These are phyloP conservation scores for Caenorhabditis drosophilae DNA, from an alignment of 2,888 invertebrate genomes.

Conservation along the genomic window DNA sequence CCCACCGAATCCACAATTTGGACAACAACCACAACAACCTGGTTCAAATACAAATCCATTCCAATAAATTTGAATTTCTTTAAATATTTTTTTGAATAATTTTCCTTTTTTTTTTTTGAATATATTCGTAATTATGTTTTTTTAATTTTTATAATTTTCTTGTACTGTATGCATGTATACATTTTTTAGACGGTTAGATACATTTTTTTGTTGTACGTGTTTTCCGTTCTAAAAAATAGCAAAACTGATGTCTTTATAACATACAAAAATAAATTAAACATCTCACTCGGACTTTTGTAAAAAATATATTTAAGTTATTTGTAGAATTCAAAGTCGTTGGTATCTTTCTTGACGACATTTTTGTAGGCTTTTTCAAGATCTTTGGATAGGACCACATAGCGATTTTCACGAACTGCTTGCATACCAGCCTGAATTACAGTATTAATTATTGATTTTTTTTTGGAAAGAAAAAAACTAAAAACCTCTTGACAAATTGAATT, in stretches of 20 bases:
- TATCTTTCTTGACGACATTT: slow-evolving; percentile 98
- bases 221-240: too few relatives aligned
- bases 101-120: neutral
- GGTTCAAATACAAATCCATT: slow-evolving; percentile 32
- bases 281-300: too few relatives aligned
- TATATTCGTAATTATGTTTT: too few relatives aligned
- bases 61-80: slow-evolving; percentile 12
- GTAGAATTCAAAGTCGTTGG: slow-evolving; percentile 98
- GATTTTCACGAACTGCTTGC: slow-evolving; percentile 98
- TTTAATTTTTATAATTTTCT: too few relatives aligned
- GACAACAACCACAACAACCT: slow-evolving; percentile 20
- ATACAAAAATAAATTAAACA: too few relatives aligned
- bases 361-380: slow-evolving; percentile 99
- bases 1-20: slow-evolving; percentile 38
- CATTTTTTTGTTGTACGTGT: too few relatives aligned
- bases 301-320: too few relatives aligned
- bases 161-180: too few relatives aligned
- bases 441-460: neutral
- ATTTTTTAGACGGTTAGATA: too few relatives aligned
- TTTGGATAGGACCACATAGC: slow-evolving; percentile 96
- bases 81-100: slow-evolving; percentile 2
- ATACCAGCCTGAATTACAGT: slow-evolving; percentile 82
- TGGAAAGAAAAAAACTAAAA: slow-evolving; percentile 8
- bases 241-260: too few relatives aligned
- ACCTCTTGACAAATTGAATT: slow-evolving; percentile 98